phyloP scores from a whole-genome alignment of 2,113 vertebrate genomes.

The Leucoraja erinaceus region DNA sequence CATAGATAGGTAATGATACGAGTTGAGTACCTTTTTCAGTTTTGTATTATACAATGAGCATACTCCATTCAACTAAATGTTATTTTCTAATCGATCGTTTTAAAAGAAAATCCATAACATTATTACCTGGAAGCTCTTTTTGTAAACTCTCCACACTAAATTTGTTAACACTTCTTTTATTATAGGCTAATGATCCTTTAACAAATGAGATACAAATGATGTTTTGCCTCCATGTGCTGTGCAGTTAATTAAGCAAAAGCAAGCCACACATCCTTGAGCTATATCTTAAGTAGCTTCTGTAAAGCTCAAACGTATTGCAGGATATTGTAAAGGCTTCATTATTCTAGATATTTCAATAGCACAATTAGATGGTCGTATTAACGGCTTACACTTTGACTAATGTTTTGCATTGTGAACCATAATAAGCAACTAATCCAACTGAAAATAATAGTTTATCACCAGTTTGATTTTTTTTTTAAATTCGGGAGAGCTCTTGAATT shows the following conservation, averaged over 20 bases:
- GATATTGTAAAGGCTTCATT: background rate
- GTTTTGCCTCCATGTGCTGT: background rate
- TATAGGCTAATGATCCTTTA: background rate
- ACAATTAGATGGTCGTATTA: background rate
- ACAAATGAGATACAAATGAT: background rate
- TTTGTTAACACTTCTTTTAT: background rate
- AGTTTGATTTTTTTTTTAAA: too few relatives aligned
- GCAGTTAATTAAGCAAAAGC: background rate
- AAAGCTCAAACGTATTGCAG: background rate
- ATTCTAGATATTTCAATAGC: background rate
- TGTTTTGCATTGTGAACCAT: background rate
- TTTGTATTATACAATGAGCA: background rate
- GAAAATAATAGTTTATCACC: background rate
- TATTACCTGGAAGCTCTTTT: background rate
- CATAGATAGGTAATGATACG: too few relatives aligned
- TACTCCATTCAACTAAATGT: background rate
- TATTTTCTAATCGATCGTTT: background rate
- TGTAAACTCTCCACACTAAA: background rate
- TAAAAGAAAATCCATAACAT: background rate
- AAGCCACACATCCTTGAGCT: background rate
- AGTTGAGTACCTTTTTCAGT: background rate
- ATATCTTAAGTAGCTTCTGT: background rate
- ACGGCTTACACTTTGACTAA: background rate
- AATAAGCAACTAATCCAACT: background rate
- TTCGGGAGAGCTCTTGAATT: too few relatives aligned